Base-by-base conservation (phyloP, 64 coral and sea anemone genomes). In the Cladopsammia gracilis region DNA sequence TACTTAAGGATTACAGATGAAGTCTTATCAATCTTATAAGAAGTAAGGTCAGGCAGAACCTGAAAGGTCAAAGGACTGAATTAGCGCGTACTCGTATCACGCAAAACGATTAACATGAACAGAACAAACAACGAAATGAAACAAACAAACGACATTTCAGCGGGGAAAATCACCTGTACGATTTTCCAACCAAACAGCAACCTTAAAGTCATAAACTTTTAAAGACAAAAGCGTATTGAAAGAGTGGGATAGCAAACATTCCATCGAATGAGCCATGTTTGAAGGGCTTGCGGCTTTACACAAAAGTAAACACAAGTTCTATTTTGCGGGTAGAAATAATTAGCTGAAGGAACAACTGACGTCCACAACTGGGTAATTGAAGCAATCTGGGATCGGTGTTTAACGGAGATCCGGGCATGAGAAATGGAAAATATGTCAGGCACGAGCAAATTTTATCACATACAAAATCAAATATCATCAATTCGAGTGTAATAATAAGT, bases 21-120 rank as follows among this genome's bases (percentile, higher is more conserved):
- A 67, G 43, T 49, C 9, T 67, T 26, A 12, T 4, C 25, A 64
- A 64, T 62, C 13, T 84, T 19, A n/a, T 18, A 49, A 46, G 16
- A 48, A 47, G 10, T 50, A 25, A 51, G 62, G 3, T 3, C 51
- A 43, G 46, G 10, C 57, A 18, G 8, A 67, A 0, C 60, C 50
- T 24, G 48, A 79, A 82, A 84, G 80, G 80, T 84, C 80, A 84
- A 84, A 64, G 58, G 57, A 66, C 34, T 11, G 43, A 45, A 20
- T 22, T 64, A 49, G 34, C 60, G 61, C 44, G 46, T 46, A 50
- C 51, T n/a, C 20, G 80, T 68, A 67, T 67, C 80, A 84, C 80
- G 80, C 60, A 68, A 22, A 83, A 44, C 44, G 47, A 83, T 64
- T n/a, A 49, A 18, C 14, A 47, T n/a, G 45, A 14, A 68, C 62